Evolutionary conservation across 1,140 invertebrate genomes (phyloP).

Genomic region (Apis cerana): DNA sequence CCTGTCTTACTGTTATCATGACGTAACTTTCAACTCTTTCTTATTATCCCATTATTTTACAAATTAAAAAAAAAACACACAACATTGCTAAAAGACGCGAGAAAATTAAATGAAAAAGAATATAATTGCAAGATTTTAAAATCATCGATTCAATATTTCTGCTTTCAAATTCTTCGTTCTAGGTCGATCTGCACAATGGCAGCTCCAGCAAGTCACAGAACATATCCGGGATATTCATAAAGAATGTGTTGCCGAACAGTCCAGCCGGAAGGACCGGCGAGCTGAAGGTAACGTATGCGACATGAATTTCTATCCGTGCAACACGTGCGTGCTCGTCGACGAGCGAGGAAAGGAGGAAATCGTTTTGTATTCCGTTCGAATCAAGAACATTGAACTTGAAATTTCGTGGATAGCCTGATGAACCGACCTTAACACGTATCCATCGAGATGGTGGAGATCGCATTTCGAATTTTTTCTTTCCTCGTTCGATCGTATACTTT

Average conservation of each 20-base stretch:
- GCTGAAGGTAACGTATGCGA: constrained; percentile 86
- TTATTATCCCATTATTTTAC: background rate
- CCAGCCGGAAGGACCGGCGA: constrained; percentile 95
- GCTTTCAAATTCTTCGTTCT: constrained; percentile 46
- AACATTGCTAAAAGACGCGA: too few relatives aligned
- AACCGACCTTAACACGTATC: too few relatives aligned
- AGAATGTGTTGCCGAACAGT: constrained; percentile 96
- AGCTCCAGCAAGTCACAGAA: constrained; percentile 73
- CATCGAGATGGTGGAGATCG: too few relatives aligned
- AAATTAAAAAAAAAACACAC: too few relatives aligned
- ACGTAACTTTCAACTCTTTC: background rate
- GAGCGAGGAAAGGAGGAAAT: background rate
- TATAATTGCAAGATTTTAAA: background rate
- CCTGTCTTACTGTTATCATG: background rate
- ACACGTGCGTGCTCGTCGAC: background rate
- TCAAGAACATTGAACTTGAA: background rate
- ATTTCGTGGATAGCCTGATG: background rate
- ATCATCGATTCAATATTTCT: background rate
- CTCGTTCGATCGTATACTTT: too few relatives aligned
- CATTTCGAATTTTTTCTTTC: too few relatives aligned
- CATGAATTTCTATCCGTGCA: background rate
- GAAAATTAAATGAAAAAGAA: too few relatives aligned
- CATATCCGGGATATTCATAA: constrained; percentile 98
- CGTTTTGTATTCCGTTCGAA: background rate
- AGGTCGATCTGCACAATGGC: constrained; percentile 84